Base-by-base conservation (phyloP, 2,797 vertebrate species). In the Alectoris magna region DNA sequence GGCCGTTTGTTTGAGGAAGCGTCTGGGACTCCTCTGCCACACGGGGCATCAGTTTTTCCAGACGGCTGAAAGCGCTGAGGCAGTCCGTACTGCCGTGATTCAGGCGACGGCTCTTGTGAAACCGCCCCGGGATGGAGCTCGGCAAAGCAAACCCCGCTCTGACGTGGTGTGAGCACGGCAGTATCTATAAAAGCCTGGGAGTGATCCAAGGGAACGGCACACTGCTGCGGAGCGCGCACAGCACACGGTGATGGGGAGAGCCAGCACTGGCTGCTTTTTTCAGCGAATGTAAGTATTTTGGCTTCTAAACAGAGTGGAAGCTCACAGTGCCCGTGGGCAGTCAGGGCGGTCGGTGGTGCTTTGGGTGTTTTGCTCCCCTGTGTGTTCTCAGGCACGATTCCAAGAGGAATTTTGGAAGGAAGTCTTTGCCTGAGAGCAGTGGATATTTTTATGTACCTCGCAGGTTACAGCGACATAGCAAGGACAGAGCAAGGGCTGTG, bases 271-370 rank as follows among this genome's bases (percentile, higher is more conserved):
- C 27, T 95, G 70, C 60, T 70, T 94, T 72, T 66, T 83, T 53
- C 84, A 94, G 70, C 76, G 95, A 91, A 84, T 90, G 95, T 97
- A 87, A 97, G 95, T 97, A 94, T 19, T 82, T 89, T 84, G n/a
- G 67, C 76, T 87, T 94, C 90, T 67, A 44, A 56, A 17, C 43
- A 83, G 13, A 62, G 26, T 10, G 31, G 26, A 48, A 71, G 24
- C 46, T 86, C 27, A 23, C 11, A 24, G 3, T 26, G 43, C 34
- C 38, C 10, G 2, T 18, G 44, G 49, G 5, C 39, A 44, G 39
- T 21, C 1, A 3, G 79, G 91, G 24, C 82, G 34, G 17, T 70
- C 44, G 14, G 31, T 5, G 39, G 27, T 41, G 31, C 49, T 51
- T 6, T 44, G 63, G 22, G 34, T 27, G 18, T 60, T 76, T 44